These are phyloP conservation scores for Stenotaenia linearis DNA, from an alignment of 2,888 invertebrate genomes.

Conservation along the genomic window DNA sequence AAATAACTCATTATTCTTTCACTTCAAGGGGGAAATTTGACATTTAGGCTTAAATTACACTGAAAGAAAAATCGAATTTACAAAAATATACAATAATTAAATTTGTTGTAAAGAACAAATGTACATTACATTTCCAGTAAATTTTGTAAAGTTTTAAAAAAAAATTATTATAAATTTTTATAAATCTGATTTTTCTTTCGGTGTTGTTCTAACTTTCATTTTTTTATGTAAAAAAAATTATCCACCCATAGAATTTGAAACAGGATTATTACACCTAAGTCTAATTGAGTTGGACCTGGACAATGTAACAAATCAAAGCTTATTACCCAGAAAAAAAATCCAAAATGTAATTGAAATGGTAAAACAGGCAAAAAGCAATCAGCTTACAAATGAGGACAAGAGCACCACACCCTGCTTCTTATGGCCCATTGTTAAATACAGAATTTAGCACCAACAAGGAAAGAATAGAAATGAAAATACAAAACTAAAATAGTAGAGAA, in stretches of 20 bases:
- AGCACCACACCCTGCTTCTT: not conserved
- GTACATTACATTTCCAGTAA: too few species aligned
- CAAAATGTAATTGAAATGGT: not conserved
- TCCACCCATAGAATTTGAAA: not conserved
- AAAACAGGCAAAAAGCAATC: not conserved
- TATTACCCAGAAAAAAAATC: not conserved
- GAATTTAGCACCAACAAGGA: not conserved
- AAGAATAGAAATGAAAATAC: not conserved
- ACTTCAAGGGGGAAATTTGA: not conserved
- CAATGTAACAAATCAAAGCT: not conserved
- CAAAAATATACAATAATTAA: too few species aligned
- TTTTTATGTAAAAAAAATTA: not conserved
- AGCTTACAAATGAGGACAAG: conserved; percentile 2
- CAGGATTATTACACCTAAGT: not conserved
- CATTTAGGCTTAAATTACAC: not conserved
- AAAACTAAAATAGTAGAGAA: not conserved
- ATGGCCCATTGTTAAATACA: not conserved
- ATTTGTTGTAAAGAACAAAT: too few species aligned
- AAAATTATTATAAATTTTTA: not conserved
- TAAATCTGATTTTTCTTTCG: too few species aligned
- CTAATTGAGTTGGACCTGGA: not conserved
- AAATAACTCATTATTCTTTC: not conserved
- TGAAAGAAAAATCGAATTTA: not conserved
- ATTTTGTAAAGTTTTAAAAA: too few species aligned
- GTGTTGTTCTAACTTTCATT: not conserved